phyloP scores from a whole-genome alignment of 1,140 invertebrate species.

The Thereuonema tuberculata region DNA sequence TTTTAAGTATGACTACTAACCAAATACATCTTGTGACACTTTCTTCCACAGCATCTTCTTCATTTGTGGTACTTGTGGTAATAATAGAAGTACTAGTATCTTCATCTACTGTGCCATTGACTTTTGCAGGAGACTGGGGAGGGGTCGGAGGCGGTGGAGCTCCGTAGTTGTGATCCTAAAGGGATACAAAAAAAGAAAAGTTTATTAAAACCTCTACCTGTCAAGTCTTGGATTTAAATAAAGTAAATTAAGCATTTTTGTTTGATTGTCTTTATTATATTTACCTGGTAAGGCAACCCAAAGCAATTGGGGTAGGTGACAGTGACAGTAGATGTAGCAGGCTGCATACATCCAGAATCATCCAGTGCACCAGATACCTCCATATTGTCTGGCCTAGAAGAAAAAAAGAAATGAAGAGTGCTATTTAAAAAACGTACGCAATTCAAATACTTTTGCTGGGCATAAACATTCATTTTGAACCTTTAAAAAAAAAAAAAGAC shows the following conservation, averaged over 20 bases:
- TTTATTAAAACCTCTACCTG: too few relatives aligned
- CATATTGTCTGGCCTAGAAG: too few relatives aligned
- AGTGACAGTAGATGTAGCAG: too few relatives aligned
- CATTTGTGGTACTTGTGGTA: slow-evolving; percentile 73
- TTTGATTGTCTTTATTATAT: neutral
- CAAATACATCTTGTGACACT: slow-evolving; percentile 82
- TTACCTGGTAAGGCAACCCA: neutral
- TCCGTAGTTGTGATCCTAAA: slow-evolving; percentile 65
- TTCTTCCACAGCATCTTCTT: slow-evolving; percentile 51
- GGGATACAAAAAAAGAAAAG: neutral
- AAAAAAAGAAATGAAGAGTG: too few relatives aligned
- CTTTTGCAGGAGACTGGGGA: slow-evolving; percentile 35
- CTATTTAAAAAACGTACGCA: too few relatives aligned
- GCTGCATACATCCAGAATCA: too few relatives aligned
- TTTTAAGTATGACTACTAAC: too few relatives aligned
- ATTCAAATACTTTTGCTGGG: too few relatives aligned
- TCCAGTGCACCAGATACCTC: too few relatives aligned
- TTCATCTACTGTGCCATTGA: slow-evolving; percentile 16
- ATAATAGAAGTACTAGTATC: slow-evolving; percentile 21
- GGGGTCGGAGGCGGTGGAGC: slow-evolving; percentile 49
- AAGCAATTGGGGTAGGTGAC: neutral
- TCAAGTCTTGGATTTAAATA: too few relatives aligned
- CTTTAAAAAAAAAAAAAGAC: too few relatives aligned
- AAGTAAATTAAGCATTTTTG: neutral
- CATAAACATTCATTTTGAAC: too few relatives aligned